Percentiles rank a stretch among this genome's conserved stretches.
Evolutionary conservation across 2,888 invertebrate species (phyloP).

Genomic region (Euzophera pinguis): DNA sequence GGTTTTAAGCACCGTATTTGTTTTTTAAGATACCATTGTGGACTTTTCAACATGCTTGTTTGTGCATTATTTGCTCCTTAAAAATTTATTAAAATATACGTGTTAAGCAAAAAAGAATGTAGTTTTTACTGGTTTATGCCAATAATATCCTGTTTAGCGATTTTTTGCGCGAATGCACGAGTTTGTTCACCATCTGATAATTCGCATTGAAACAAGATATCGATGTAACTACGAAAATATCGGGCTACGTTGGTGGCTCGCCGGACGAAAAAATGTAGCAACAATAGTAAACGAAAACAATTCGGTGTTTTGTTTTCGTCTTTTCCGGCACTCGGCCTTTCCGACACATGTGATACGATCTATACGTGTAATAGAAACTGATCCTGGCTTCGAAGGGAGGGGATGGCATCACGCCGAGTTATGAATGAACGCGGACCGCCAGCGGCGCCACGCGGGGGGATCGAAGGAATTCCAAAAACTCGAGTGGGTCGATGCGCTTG

Average conservation of each 20-base stretch:
- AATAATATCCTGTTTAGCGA: conserved; percentile 19
- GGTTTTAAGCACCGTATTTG: not conserved
- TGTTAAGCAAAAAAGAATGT: no score
- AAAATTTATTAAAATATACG: no score
- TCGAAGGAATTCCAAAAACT: conserved; percentile 72
- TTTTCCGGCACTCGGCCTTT: conserved; percentile 48
- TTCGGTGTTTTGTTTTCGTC: conserved; percentile 57
- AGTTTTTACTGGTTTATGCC: not conserved
- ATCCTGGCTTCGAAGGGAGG: conserved; percentile 27
- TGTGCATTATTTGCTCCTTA: not conserved
- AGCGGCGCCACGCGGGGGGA: conserved; percentile 36
- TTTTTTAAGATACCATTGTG: not conserved
- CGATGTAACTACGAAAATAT: conserved; percentile 18
- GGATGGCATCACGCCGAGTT: conserved; percentile 59
- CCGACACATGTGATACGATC: conserved; percentile 47
- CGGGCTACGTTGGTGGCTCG: conserved; percentile 51
- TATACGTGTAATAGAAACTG: conserved; percentile 28
- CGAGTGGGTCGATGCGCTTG: conserved; percentile 61
- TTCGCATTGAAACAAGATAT: conserved; percentile 19
- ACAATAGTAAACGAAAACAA: conserved; percentile 50
- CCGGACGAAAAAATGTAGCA: conserved; percentile 41
- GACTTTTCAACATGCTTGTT: not conserved
- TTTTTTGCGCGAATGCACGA: conserved; percentile 20
- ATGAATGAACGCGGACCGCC: conserved; percentile 73
- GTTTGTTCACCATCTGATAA: conserved; percentile 27